A percentile compares a stretch with the other conserved stretches of the same genome.
Evolutionary conservation across 2,113 vertebrate genomes (phyloP).

Genomic region (Campylomormyrus numenius): DNA sequence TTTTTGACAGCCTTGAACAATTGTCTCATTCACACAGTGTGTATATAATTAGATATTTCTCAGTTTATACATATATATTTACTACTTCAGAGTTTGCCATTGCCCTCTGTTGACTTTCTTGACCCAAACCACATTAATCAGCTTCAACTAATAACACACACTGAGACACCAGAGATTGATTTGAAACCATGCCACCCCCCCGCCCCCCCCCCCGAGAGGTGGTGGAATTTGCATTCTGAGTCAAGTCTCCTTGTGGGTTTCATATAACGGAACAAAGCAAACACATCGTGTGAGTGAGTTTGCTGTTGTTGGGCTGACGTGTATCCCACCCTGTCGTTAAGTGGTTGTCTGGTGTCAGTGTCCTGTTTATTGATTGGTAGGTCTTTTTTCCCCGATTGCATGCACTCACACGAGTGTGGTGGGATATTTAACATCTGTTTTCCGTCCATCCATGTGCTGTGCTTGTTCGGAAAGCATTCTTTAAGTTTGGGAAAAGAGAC

Average conservation of each 20-base stretch:
- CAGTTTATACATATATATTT: background rate
- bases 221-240: slow-evolving; percentile 4
- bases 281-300: background rate
- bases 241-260: slow-evolving; percentile 1
- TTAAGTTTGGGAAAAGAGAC: background rate
- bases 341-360: slow-evolving; percentile 21
- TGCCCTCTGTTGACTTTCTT: slow-evolving; percentile 34
- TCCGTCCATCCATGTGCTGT: background rate
- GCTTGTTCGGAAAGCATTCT: background rate
- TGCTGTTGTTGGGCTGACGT: background rate
- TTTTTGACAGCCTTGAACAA: slow-evolving; percentile 45
- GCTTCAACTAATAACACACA: slow-evolving; percentile 50
- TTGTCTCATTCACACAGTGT: slow-evolving; percentile 47
- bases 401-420: background rate
- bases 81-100: slow-evolving; percentile 32
- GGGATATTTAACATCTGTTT: slow-evolving; percentile 5
- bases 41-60: background rate
- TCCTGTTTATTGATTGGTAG: background rate
- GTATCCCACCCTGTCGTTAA: slow-evolving; percentile 19
- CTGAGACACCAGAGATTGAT: slow-evolving; percentile 28
- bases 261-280: background rate
- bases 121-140: slow-evolving; percentile 53
- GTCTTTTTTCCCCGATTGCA: background rate
- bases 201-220: background rate
- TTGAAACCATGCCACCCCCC: slow-evolving; percentile 17